Evolutionary conservation across 2,113 vertebrate genomes (phyloP), one percentile per base, ranked within the genome.

Genomic region (Pseudorhombus dupliciocellatus): DNA sequence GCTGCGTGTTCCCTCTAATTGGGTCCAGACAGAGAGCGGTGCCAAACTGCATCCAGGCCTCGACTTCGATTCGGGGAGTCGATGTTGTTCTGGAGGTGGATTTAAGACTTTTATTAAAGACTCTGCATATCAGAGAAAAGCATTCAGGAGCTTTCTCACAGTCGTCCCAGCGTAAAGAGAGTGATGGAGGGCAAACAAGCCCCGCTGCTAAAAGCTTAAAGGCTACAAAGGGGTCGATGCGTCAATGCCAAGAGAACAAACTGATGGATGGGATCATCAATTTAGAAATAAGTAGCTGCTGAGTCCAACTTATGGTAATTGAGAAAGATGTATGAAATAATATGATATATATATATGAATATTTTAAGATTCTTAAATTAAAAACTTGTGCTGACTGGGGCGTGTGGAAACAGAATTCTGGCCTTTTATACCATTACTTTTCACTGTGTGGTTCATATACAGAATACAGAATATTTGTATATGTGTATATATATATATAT

Each of bases 11-110:
- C 24, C 26, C 42, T 37, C 11, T 72, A 71, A 84, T 67, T 79
- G 24, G 18, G 67, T 73, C 73, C 76, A 82, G 78, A 80, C 66
- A 67, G 3, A 62, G 34, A 37, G 6, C 53, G 10, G 30, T 56
- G 70, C 56, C 37, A 73, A 69, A 83, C 55, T 42, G 63, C 46
- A 53, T 31, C 42, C 64, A 66, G 60, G 59, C 52, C 37, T 51
- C 11, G 1, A 24, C 55, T n/a, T 51, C 3, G n/a, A 16, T 44
- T 77, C 53, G 65, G 52, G 56, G 53, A 63, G 58, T 26, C 5
- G 26, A 16, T 57, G n/a, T 12, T 57, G 55, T 61, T 42, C 14
- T 22, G 7, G 6, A 25, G 8, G 21, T 24, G 37, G 25, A 60
- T 40, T 56, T 31, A 10, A 56, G 16, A 57, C 55, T 16, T 59